phyloP scores from a whole-genome alignment of 2,888 invertebrate genomes.

The Brachypterus glaber region DNA sequence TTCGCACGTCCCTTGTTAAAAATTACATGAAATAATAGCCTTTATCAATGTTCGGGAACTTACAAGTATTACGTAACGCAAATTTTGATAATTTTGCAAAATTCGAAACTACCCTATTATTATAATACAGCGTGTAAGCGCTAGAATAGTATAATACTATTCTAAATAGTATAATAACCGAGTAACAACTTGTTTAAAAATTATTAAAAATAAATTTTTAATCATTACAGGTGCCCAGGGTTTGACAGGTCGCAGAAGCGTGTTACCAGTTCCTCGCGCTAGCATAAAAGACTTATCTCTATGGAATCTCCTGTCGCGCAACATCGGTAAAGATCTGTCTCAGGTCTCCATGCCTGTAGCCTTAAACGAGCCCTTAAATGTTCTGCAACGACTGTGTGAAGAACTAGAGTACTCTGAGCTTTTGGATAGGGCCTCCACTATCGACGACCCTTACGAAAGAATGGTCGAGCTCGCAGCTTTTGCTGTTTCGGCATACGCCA shows the following conservation, averaged over 20 bases:
- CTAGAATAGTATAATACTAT: too few species aligned
- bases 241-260: slow-evolving; percentile 50
- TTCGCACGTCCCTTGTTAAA: too few species aligned
- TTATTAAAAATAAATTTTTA: too few species aligned
- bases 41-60: too few species aligned
- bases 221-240: slow-evolving; percentile 29
- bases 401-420: slow-evolving; percentile 76
- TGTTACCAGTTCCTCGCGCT: slow-evolving; percentile 63
- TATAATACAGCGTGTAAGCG: too few species aligned
- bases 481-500: slow-evolving; percentile 72
- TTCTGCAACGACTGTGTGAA: slow-evolving; percentile 72
- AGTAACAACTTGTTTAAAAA: too few species aligned
- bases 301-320: slow-evolving; percentile 71
- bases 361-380: slow-evolving; percentile 73
- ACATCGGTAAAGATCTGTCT: slow-evolving; percentile 77
- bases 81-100: too few species aligned
- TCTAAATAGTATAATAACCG: too few species aligned
- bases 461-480: slow-evolving; percentile 72
- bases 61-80: too few species aligned
- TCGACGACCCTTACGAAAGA: slow-evolving; percentile 57
- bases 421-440: slow-evolving; percentile 62
- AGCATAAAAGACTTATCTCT: slow-evolving; percentile 65
- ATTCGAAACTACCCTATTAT: too few species aligned
- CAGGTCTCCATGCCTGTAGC: slow-evolving; percentile 83
- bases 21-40: too few species aligned